phyloP scores from a whole-genome alignment of 2,888 invertebrate species.

The Habrosyne pyritoides region DNA sequence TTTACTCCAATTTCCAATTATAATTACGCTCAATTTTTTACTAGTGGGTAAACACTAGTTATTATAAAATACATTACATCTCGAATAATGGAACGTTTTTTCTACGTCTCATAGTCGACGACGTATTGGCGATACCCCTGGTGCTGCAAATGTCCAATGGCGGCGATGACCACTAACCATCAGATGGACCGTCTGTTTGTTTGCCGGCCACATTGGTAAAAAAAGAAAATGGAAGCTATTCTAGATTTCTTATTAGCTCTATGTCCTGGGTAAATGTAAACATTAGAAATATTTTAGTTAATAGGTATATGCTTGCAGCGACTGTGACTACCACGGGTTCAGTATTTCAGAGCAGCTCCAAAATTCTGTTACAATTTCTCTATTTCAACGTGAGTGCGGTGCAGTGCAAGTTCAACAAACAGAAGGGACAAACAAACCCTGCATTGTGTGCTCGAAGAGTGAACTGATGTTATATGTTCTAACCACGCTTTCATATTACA shows the following conservation, averaged over 20 bases:
- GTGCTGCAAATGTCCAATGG: too few species aligned
- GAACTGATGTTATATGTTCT: conserved; percentile 30
- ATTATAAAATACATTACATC: too few species aligned
- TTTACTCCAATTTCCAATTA: too few species aligned
- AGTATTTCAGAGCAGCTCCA: conserved; percentile 47
- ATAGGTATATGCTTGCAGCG: not conserved
- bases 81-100: too few species aligned
- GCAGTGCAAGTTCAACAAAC: conserved; percentile 49
- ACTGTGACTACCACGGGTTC: not conserved
- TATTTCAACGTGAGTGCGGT: conserved; percentile 50
- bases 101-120: too few species aligned
- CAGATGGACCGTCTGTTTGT: too few species aligned
- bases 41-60: too few species aligned
- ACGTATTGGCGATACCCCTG: too few species aligned
- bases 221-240: too few species aligned
- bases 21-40: too few species aligned
- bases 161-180: too few species aligned
- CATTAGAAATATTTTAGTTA: not conserved
- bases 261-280: not conserved
- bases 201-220: too few species aligned
- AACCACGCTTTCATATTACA: conserved; percentile 15
- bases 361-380: conserved; percentile 68
- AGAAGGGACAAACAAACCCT: conserved; percentile 62
- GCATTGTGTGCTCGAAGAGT: conserved; percentile 58
- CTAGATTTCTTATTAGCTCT: not conserved